Percentiles rank a stretch among this genome's conserved stretches.
Conservation (phyloP, 2,113 vertebrate species). For the Empidonax alnorum region DNA sequence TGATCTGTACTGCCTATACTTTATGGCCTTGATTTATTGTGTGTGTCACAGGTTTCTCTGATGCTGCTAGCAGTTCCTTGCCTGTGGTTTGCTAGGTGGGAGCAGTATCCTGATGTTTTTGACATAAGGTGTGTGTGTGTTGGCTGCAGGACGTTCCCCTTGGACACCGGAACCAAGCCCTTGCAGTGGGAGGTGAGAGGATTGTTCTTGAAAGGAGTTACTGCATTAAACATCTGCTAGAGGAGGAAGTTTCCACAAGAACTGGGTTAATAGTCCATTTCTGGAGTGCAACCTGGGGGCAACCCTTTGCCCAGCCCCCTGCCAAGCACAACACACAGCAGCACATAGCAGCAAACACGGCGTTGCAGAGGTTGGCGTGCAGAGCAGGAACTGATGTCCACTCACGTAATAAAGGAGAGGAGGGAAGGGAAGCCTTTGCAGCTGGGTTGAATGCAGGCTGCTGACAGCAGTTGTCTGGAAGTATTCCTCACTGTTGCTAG, state of each 20-base stretch:
- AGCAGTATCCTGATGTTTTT: neutral
- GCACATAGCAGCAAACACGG: accelerated
- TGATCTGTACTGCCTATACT: neutral
- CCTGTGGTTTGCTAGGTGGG: neutral
- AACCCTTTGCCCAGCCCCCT: neutral
- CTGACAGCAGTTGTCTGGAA: neutral
- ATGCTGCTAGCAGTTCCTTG: neutral
- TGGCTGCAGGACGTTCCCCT: neutral
- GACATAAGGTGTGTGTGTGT: neutral
- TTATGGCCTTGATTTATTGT: conserved; percentile 26
- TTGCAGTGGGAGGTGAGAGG: neutral
- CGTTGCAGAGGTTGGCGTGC: neutral
- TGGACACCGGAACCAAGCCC: neutral
- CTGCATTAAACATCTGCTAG: neutral
- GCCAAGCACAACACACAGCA: neutral
- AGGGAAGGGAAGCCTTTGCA: neutral
- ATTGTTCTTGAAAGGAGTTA: neutral
- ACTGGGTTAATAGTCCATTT: neutral
- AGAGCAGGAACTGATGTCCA: accelerated
- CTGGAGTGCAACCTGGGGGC: neutral
- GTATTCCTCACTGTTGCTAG: neutral
- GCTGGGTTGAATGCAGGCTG: neutral
- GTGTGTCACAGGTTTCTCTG: neutral
- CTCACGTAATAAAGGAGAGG: neutral
- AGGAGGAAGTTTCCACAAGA: neutral